Conservation (phyloP, 1,140 invertebrate genomes). For the Probaryconus sp. region DNA sequence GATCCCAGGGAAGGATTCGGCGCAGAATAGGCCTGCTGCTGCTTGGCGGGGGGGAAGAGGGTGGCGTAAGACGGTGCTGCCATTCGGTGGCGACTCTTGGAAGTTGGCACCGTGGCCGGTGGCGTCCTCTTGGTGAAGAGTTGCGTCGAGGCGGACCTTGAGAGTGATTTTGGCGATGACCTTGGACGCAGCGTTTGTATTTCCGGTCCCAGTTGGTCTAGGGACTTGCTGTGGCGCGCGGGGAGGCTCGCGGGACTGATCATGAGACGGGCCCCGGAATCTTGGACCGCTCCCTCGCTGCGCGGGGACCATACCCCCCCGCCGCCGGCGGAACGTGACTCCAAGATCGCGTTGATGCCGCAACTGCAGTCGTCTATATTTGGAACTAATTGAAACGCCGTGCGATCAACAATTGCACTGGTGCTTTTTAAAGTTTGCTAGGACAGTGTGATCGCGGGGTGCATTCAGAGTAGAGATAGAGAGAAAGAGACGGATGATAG, state of each 20-base stretch:
- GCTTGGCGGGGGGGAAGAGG: conserved; percentile 65
- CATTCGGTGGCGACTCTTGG: conserved; percentile 70
- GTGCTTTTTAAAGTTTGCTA: conserved; percentile 18
- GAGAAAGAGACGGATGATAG: too few species aligned
- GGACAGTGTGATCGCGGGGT: too few species aligned
- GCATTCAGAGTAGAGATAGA: too few species aligned
- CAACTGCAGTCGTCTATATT: conserved; percentile 80
- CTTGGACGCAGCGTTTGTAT: conserved; percentile 64
- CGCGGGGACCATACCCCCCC: conserved; percentile 76
- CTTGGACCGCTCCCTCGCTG: conserved; percentile 72
- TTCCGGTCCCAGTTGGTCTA: conserved; percentile 83
- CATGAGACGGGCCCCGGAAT: conserved; percentile 67
- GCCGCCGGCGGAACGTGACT: conserved; percentile 71
- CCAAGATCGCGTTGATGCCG: conserved; percentile 78
- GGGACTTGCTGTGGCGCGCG: conserved; percentile 87
- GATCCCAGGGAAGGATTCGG: conserved; percentile 71
- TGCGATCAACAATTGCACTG: background rate
- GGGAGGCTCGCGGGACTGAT: conserved; percentile 78
- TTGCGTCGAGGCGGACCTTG: conserved; percentile 75
- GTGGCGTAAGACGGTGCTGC: conserved; percentile 69
- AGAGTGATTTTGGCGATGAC: conserved; percentile 70
- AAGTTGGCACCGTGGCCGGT: conserved; percentile 71
- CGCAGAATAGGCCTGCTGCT: conserved; percentile 73
- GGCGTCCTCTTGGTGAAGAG: conserved; percentile 70
- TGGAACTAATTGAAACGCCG: conserved; percentile 60